Evolutionary conservation across 2,797 vertebrate species (phyloP).

Genomic region (Tadarida brasiliensis): DNA sequence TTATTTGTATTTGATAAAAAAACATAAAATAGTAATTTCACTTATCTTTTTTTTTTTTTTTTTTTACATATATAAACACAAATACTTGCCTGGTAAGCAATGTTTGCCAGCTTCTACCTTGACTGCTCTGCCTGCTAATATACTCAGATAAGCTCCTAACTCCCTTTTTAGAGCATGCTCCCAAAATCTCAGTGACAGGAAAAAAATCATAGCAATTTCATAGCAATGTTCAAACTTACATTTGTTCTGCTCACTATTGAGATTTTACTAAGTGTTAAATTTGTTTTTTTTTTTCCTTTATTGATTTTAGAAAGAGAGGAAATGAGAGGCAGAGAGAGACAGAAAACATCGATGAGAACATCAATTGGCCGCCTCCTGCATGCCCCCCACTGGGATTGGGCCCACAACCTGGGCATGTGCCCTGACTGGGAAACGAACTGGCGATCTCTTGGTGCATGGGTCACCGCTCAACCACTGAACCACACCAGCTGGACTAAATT

Average conservation of each 20-base stretch:
- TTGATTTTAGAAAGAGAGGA: too few species aligned
- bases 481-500: too few species aligned
- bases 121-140: neutral
- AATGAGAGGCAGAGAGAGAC: too few species aligned
- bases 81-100: neutral
- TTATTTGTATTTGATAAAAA: neutral
- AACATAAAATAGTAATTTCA: neutral
- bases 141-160: neutral
- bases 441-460: too few species aligned
- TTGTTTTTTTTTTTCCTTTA: too few species aligned
- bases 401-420: too few species aligned
- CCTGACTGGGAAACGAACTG: too few species aligned
- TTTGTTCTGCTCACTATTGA: neutral
- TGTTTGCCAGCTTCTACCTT: neutral
- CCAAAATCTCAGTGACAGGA: conserved; percentile 37
- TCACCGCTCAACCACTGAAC: too few species aligned
- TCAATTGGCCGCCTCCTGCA: too few species aligned
- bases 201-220: neutral
- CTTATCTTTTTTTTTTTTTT: neutral
- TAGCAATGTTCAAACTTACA: conserved; percentile 12
- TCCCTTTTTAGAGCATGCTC: neutral
- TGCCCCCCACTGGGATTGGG: too few species aligned
- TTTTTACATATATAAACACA: neutral
- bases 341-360: too few species aligned
- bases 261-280: neutral